These are phyloP conservation scores for Lasius platythorax DNA, from an alignment of 2,888 invertebrate species.

Conservation along the genomic window DNA sequence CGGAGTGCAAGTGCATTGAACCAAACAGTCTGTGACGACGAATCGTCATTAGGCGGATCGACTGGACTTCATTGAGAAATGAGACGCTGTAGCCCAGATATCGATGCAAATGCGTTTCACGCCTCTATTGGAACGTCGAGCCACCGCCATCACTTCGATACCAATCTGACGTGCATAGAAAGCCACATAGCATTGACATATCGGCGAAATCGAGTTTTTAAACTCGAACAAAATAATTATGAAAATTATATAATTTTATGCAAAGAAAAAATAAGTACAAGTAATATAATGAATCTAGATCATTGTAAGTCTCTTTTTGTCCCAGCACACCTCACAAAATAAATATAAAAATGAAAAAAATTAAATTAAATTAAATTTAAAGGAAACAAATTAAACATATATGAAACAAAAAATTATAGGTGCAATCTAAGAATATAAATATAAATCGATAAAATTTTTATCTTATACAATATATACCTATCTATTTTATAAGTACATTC, in stretches of 20 bases:
- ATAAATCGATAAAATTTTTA: neutral
- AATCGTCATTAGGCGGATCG: constrained; percentile 74
- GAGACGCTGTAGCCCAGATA: constrained; percentile 80
- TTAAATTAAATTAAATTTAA: neutral
- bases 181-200: neutral
- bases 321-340: neutral
- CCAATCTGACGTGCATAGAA: constrained; percentile 16
- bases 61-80: constrained; percentile 76
- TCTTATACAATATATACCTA: neutral
- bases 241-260: neutral
- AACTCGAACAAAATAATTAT: neutral
- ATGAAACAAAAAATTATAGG: neutral
- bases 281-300: neutral
- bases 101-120: constrained; percentile 71
- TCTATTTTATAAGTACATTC: neutral
- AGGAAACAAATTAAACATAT: neutral
- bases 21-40: constrained; percentile 73
- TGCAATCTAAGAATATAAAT: neutral
- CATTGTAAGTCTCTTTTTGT: neutral
- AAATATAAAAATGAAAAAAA: neutral
- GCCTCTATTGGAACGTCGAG: constrained; percentile 51
- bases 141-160: constrained; percentile 31
- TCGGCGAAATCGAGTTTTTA: neutral
- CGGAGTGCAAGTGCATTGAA: constrained; percentile 73
- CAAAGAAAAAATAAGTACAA: neutral